Evolutionary conservation across 2,888 invertebrate species (phyloP), one percentile per base, ranked within the genome.

Genomic region (Thymelicus lineola): DNA sequence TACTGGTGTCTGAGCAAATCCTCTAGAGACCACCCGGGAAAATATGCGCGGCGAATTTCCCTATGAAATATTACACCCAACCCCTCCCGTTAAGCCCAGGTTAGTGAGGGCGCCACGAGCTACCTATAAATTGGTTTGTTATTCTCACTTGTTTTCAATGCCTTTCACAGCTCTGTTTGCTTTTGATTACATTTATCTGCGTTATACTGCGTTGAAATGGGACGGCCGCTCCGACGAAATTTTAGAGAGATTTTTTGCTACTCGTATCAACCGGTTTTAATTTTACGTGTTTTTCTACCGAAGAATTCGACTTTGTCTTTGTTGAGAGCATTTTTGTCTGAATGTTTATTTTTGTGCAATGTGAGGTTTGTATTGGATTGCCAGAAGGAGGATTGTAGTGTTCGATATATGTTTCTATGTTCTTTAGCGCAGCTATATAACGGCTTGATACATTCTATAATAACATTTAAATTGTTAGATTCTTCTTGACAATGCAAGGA

Each of bases 41-140:
- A 78, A 77, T 79, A 79, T 76, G 74, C 74, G 75, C 66, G 59
- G 79, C 77, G 79, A 85, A 87, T 86, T 85, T 86, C 79, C 84
- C 81, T 86, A 83, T 82, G 82, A 85, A 86, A 86, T 67, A 71
- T 70, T 58, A 60, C 67, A 28, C 48, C 36, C 28, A 42, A 46
- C 46, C 59, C 17, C 65, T 15, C 20, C 46, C 48, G 66, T 66
- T 66, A 66, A 66, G 58, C 66, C 66, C 66, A 66, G 58, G 66
- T 66, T 66, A 59, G 66, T 59, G 58, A 48, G 64, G 64, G 57
- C 55, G 45, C 28, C 10, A 58, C 66, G 20, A 61, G 50, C 58
- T 62, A 57, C 68, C 68, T 57, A 68, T 57, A 68, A 62, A 69
- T 69, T 58, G 68, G 68, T 69, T 69, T 63, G 68, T 69, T 69